phyloP scores from a whole-genome alignment of 2,113 vertebrate genomes.

The Etheostoma cragini region DNA sequence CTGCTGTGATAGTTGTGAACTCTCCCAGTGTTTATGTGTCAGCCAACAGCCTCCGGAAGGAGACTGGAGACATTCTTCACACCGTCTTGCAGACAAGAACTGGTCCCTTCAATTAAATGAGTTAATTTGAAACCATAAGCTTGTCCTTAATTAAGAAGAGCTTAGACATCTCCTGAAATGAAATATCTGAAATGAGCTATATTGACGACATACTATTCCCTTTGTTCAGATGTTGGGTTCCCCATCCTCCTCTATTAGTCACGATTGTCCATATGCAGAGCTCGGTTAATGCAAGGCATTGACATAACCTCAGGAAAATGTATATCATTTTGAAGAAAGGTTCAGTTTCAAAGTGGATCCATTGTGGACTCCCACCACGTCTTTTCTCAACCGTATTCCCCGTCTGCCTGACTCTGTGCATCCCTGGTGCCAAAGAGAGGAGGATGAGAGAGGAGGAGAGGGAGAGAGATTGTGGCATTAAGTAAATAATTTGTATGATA shows the following conservation, averaged over 20 bases:
- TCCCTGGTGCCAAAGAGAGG: conserved; percentile 72
- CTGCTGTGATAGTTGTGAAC: conserved; percentile 82
- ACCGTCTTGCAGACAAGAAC: conserved; percentile 74
- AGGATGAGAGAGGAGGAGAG: conserved; percentile 68
- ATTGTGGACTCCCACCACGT: conserved; percentile 67
- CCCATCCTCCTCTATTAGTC: conserved; percentile 58
- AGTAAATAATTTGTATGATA: conserved; percentile 92
- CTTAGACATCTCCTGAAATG: conserved; percentile 84
- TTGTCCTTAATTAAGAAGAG: conserved; percentile 85
- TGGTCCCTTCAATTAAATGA: conserved; percentile 81
- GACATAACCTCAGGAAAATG: conserved; percentile 60
- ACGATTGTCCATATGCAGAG: conserved; percentile 50
- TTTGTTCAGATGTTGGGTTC: conserved; percentile 64
- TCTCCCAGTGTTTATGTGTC: conserved; percentile 79
- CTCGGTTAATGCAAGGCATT: conserved; percentile 29
- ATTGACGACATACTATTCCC: conserved; percentile 75
- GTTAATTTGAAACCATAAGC: conserved; percentile 87
- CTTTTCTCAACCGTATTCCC: conserved; percentile 63
- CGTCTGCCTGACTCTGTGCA: conserved; percentile 65
- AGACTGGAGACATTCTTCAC: conserved; percentile 79
- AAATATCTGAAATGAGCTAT: conserved; percentile 83
- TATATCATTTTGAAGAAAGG: conserved; percentile 63
- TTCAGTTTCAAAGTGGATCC: conserved; percentile 77
- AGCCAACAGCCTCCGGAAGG: conserved; percentile 80
- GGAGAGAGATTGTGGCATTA: conserved; percentile 84